Conservation (phyloP, 2,113 vertebrate species). For the Argyrosomus japonicus region DNA sequence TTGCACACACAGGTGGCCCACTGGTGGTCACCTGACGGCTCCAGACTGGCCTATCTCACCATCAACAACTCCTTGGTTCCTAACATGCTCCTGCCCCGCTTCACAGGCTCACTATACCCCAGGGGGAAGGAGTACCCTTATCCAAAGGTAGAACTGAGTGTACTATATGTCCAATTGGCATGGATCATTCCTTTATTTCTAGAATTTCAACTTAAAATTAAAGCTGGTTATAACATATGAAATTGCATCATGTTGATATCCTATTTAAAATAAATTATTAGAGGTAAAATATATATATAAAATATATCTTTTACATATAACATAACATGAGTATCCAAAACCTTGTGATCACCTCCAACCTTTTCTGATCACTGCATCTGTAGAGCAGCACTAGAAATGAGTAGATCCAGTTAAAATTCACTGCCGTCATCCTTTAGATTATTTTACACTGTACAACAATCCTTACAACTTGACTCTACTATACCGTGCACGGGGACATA, state of each 20-base stretch:
- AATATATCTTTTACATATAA: background rate
- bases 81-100: conserved; percentile 89
- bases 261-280: too few species aligned
- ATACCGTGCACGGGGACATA: background rate
- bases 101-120: conserved; percentile 91
- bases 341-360: background rate
- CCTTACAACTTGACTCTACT: background rate
- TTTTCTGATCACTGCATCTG: background rate
- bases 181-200: background rate
- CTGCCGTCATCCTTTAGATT: background rate
- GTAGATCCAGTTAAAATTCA: background rate
- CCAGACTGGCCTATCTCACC: conserved; percentile 92
- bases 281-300: background rate
- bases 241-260: too few species aligned
- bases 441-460: background rate
- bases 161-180: background rate
- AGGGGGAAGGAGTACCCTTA: conserved; percentile 90
- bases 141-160: conserved; percentile 88
- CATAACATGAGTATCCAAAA: background rate
- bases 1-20: conserved; percentile 89
- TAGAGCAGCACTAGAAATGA: background rate
- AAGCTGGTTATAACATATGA: background rate
- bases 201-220: background rate
- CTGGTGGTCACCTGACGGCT: conserved; percentile 96
- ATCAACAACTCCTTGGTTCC: conserved; percentile 93